Evolutionary conservation across 2,113 vertebrate genomes (phyloP), one percentile per base, ranked within the genome.

Genomic region (Cathartes aura): DNA sequence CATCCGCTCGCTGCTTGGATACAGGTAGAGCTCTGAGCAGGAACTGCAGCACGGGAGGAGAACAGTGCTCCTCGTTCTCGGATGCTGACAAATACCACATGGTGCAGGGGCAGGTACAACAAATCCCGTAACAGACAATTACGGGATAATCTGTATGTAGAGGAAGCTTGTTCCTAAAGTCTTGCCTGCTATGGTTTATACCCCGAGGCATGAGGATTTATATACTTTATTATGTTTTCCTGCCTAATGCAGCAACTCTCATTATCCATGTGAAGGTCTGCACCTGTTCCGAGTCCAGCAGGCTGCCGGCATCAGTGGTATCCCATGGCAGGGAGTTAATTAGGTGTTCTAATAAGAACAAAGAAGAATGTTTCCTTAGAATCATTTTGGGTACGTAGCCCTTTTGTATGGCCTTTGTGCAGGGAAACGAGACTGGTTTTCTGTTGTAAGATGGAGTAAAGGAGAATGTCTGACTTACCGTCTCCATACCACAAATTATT

Each of bases 21-120:
- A 30, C 47, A 62, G 88, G 82, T 66, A 56, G 82, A 84, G 80
- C 43, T 72, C 36, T 21, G 64, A 70, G 50, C 62, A 48, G 82
- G 53, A 73, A 13, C 53, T 70, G 79, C 71, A 24, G 45, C 8
- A 0, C 0, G 0, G 15, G 27, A 74, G 32, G 34, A 32, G 36
- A 66, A 3, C 2, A 2, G 15, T 50, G 71, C 19, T 73, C 34
- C 43, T 64, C 5, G 0, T 63, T 62, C 52, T 80, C 11, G 3
- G 26, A 21, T 0, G 1, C 30, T 32, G 60, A 12, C 45, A 76
- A 32, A 55, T 80, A 30, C 67, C 15, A 3, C 73, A 17, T 36
- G 66, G 66, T 70, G 43, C 66, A 66, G 38, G 62, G 58, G 40
- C 58, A 96, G 81, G 70, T 68, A 17, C 38, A 53, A 4, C 36